Base-by-base conservation (phyloP, 2,797 vertebrate genomes). In the Scyliorhinus canicula region DNA sequence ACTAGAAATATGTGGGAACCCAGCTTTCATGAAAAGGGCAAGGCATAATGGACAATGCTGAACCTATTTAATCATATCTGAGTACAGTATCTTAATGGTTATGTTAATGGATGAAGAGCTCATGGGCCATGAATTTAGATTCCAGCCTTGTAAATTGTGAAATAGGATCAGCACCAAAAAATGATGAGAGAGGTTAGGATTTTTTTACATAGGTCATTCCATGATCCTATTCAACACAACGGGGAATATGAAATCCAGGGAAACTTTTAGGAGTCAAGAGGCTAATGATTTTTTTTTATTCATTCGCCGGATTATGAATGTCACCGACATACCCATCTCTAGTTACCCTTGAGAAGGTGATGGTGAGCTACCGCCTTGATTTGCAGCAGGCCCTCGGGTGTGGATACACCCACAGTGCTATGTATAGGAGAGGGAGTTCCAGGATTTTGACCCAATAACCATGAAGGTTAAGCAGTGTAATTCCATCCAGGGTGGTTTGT, bases 91-190 rank as follows among this genome's bases (percentile, higher is more conserved):
- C 40, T 40, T 44, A 40, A 5, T 2, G 35, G 55, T 40, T n/a
- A 60, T 24, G 35, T 90, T 91, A 91, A 63, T 65, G 24, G 88
- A 44, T 44, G 40, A 65, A 44, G 57, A 26, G 21, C 19, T 19
- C 88, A 65, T 16, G 24, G 57, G 86, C 65, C 60, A 65, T 91
- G 19, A 91, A 91, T 91, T 44, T 91, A 65, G 65, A 91, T 91
- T 60, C 88, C 60, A 65, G 24, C 88, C 88, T 65, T 65, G 60
- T 65, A 44, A 91, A 44, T 44, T 91, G 57, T 65, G n/a, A 65
- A 65, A 91, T 63, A 91, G 60, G 88, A 91, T 65, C 40, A 91
- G 40, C 57, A 91, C 7, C 57, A 65, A 65, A 91, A 60, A 91
- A 63, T 91, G 31, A 40, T 91, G 86, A 91, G 88, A 44, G 88